Percentiles rank a stretch among this genome's conserved stretches.
Evolutionary conservation across 1,140 invertebrate genomes (phyloP).

Genomic region (Triops cancriformis): DNA sequence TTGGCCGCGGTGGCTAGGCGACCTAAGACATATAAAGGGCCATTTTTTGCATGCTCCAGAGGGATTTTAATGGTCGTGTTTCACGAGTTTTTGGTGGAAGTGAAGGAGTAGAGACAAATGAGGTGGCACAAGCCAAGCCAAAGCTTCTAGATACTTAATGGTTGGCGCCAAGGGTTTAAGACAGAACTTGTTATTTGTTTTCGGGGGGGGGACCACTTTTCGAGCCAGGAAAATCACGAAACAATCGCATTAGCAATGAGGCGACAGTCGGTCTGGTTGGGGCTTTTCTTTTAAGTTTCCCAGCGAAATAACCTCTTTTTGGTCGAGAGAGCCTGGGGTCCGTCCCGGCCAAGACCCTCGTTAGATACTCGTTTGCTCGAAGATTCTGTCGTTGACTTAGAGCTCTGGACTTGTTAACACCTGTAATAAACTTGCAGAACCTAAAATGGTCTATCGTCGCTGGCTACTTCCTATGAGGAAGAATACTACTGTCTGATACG

Average conservation of each 20-base stretch:
- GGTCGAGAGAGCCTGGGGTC: neutral
- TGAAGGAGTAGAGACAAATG: conserved; percentile 1
- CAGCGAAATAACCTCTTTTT: neutral
- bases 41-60: neutral
- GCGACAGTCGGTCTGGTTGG: conserved; percentile 1
- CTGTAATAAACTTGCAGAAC: conserved; percentile 10
- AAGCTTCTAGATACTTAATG: conserved; percentile 7
- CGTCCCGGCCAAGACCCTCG: conserved; percentile 6
- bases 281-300: neutral
- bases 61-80: neutral
- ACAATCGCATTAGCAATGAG: neutral
- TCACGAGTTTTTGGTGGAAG: neutral
- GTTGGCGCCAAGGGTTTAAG: conserved; percentile 3
- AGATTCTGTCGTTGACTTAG: neutral
- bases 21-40: neutral
- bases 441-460: neutral
- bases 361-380: neutral
- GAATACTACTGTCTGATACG: neutral
- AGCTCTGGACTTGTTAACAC: conserved; percentile 1
- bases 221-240: neutral
- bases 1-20: neutral
- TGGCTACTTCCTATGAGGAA: neutral
- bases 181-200: conserved; percentile 14
- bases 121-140: conserved; percentile 11
- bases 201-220: conserved; percentile 1